These are phyloP conservation scores for Ctenoplectra terminalis DNA, from an alignment of 1,140 invertebrate genomes.

Conservation along the genomic window DNA sequence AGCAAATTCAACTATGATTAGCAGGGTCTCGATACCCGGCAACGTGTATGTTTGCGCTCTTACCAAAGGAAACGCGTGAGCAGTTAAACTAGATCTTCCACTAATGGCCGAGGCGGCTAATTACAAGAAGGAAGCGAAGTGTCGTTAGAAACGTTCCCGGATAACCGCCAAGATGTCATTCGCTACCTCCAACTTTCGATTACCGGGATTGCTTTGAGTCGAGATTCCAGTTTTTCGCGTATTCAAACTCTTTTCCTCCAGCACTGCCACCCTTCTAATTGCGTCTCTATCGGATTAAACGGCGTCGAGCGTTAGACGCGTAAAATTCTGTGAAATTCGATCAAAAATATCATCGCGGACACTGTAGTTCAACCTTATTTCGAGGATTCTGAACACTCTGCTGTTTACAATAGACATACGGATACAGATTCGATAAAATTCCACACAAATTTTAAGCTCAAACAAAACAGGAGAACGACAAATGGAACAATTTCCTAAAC, in stretches of 20 bases:
- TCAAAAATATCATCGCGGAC: too few relatives aligned
- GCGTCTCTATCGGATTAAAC: not conserved
- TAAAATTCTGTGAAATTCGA: not conserved
- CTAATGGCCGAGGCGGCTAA: conserved; percentile 67
- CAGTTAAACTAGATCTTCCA: conserved; percentile 43
- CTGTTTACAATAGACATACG: not conserved
- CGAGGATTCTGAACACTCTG: too few relatives aligned
- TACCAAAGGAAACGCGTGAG: conserved; percentile 16
- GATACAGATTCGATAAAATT: not conserved
- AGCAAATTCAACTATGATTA: conserved; percentile 28
- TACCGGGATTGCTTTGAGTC: conserved; percentile 15
- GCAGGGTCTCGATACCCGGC: not conserved
- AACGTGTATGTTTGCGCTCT: conserved; percentile 17
- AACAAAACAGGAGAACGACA: not conserved
- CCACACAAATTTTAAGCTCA: not conserved
- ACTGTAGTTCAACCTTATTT: not conserved
- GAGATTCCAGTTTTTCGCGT: not conserved
- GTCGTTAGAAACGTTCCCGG: conserved; percentile 60
- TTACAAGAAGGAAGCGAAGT: conserved; percentile 68
- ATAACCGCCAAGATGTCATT: conserved; percentile 60
- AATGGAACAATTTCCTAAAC: not conserved
- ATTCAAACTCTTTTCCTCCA: not conserved
- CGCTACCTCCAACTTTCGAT: conserved; percentile 27
- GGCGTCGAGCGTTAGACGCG: not conserved
- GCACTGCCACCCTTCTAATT: not conserved